Conservation (phyloP, 2,797 vertebrate genomes). For the Coregonus sp. region DNA sequence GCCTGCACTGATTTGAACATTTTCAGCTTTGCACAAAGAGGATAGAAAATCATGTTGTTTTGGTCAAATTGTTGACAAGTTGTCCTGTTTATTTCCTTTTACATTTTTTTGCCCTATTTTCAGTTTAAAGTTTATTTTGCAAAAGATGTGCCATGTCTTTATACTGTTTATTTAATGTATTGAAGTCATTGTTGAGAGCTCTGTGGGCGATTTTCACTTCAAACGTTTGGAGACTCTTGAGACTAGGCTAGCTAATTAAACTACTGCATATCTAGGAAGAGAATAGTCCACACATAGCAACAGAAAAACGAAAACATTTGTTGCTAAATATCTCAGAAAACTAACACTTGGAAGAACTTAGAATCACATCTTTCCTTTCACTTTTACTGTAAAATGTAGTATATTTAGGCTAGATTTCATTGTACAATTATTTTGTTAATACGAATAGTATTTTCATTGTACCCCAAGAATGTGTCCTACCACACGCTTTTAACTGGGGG, state of each 20-base stretch:
- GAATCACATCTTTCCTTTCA: neutral
- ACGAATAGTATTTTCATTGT: constrained; percentile 21
- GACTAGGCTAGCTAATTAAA: neutral
- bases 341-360: neutral
- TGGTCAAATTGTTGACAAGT: neutral
- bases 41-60: neutral
- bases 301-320: neutral
- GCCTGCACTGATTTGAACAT: constrained; percentile 6
- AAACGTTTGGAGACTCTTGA: neutral
- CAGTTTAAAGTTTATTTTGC: neutral
- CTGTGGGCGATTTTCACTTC: neutral
- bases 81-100: neutral
- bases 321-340: neutral
- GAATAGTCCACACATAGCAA: no score
- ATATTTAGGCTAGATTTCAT: constrained; percentile 14
- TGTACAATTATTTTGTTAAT: constrained; percentile 26
- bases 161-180: neutral
- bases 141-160: neutral
- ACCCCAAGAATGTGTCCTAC: constrained; percentile 3
- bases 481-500: neutral
- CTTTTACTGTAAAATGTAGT: neutral
- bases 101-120: neutral
- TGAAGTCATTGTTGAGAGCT: neutral
- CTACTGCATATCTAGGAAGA: neutral
- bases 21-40: neutral